Evolutionary conservation across 2,888 invertebrate species (phyloP).

Genomic region (Platynereis dumerilii): DNA sequence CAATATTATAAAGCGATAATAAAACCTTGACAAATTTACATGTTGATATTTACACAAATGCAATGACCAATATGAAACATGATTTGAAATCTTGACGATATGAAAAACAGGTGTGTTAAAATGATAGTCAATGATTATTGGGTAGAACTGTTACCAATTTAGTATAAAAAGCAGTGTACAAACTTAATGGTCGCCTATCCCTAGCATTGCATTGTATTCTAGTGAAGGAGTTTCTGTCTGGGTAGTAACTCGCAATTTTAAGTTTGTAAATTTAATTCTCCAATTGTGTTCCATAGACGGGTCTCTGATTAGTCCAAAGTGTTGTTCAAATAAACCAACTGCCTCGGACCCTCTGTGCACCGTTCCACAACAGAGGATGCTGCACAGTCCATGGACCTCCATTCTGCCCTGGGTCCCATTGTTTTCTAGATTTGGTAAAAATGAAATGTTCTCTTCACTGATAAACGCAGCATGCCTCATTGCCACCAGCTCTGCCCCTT

Average conservation of each 20-base stretch:
- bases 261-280: constrained; percentile 70
- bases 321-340: constrained; percentile 73
- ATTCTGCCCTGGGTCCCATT: constrained; percentile 70
- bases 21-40: no score
- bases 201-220: no score
- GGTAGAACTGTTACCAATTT: no score
- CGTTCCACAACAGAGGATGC: constrained; percentile 72
- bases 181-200: no score
- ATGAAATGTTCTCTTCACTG: constrained; percentile 54
- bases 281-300: constrained; percentile 72
- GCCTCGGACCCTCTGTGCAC: constrained; percentile 67
- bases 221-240: no score
- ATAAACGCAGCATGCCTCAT: constrained; percentile 43
- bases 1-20: no score
- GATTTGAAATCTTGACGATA: no score
- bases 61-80: no score
- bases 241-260: constrained; percentile 22
- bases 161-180: no score
- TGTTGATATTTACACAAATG: no score
- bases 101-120: no score
- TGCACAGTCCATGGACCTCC: constrained; percentile 71
- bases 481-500: constrained; percentile 41
- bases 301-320: constrained; percentile 72
- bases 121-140: no score
- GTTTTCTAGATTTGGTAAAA: constrained; percentile 70